Evolutionary conservation across 2,113 vertebrate species (phyloP).

Genomic region (Procavia capensis): DNA sequence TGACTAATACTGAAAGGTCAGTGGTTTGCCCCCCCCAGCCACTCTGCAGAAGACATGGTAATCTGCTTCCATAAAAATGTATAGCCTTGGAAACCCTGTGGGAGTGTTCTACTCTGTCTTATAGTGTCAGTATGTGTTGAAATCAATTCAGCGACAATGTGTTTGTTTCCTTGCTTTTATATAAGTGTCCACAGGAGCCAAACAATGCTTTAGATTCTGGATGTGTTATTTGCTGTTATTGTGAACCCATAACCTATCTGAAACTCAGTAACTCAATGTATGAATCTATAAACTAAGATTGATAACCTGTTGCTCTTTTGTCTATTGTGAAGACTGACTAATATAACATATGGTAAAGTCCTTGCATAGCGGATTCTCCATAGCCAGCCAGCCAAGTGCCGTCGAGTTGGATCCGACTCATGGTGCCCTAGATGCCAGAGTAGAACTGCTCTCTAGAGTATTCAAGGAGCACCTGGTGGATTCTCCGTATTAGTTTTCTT

Average conservation of each 20-base stretch:
- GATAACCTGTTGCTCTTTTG: neutral
- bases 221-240: neutral
- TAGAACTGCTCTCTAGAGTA: no score
- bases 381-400: no score
- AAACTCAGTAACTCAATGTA: neutral
- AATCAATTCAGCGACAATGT: neutral
- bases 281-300: neutral
- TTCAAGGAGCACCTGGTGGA: no score
- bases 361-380: neutral
- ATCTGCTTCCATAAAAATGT: no score
- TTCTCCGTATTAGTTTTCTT: conserved; percentile 2
- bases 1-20: no score
- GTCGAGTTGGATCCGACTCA: no score
- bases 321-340: neutral
- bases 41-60: no score
- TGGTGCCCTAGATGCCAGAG: no score
- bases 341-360: neutral
- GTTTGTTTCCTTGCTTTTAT: neutral
- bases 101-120: no score
- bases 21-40: no score
- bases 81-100: no score
- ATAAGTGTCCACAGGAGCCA: neutral
- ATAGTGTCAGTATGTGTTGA: no score
- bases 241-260: neutral
- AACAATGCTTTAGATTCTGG: neutral